Conservation (phyloP, 2,113 vertebrate species). For the Gymnocephalus cernua region DNA sequence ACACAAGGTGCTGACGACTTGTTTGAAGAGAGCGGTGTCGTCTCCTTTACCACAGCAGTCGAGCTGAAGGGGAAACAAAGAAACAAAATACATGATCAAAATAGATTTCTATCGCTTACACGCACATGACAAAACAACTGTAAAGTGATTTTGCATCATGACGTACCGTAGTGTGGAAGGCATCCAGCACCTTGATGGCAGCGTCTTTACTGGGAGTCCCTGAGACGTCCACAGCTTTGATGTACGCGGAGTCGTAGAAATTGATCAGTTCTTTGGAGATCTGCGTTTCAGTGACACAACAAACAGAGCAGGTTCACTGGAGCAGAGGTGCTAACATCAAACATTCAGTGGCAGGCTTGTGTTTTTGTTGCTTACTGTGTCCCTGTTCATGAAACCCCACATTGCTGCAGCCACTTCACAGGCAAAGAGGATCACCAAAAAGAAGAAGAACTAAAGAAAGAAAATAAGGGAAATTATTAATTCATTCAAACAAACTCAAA, state of each 20-base stretch:
- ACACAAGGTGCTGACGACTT: conserved; percentile 69
- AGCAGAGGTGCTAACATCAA: conserved; percentile 28
- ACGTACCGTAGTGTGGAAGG: conserved; percentile 85
- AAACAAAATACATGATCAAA: neutral
- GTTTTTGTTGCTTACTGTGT: conserved; percentile 85
- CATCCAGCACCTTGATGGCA: conserved; percentile 88
- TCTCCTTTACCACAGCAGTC: conserved; percentile 87
- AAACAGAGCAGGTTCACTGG: conserved; percentile 4
- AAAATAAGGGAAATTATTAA: neutral
- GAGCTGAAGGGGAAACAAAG: conserved; percentile 57
- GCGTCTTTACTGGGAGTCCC: conserved; percentile 68
- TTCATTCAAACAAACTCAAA: neutral
- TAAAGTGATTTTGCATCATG: neutral
- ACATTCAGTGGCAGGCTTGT: neutral
- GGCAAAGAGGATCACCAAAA: conserved; percentile 96
- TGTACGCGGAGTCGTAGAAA: conserved; percentile 93
- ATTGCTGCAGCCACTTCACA: conserved; percentile 98
- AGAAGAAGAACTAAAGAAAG: conserved; percentile 93
- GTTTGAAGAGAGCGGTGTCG: conserved; percentile 47
- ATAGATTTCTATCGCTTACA: neutral
- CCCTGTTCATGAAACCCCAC: conserved; percentile 97
- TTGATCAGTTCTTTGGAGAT: conserved; percentile 93
- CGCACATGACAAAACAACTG: neutral
- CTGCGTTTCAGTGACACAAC: conserved; percentile 73
- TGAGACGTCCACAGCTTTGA: conserved; percentile 73